Conservation (phyloP, 2,888 invertebrate species). For the Galerucella pusilla region DNA sequence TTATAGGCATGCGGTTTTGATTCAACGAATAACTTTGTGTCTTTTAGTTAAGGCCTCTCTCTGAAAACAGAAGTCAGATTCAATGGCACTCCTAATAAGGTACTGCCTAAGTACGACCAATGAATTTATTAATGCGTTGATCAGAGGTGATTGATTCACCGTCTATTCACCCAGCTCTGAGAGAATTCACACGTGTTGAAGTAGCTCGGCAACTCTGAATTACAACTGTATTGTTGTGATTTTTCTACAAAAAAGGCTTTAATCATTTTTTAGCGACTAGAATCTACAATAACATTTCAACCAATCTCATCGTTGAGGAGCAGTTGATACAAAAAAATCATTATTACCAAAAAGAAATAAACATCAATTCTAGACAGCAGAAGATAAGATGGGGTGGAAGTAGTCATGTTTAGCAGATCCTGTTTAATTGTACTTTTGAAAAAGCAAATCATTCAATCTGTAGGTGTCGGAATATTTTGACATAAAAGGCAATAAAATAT, state of each 20-base stretch:
- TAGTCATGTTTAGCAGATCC: no score
- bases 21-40: conserved; percentile 44
- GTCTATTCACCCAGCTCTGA: conserved; percentile 30
- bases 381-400: no score
- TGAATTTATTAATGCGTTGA: conserved; percentile 44
- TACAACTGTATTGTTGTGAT: conserved; percentile 21
- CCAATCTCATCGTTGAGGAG: no score
- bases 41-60: conserved; percentile 32
- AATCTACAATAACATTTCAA: no score
- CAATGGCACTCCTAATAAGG: conserved; percentile 50
- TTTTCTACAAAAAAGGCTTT: background rate
- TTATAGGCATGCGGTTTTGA: conserved; percentile 47
- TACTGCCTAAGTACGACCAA: conserved; percentile 45
- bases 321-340: background rate
- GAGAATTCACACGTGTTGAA: conserved; percentile 39
- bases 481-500: no score
- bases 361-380: no score
- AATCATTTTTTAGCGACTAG: background rate
- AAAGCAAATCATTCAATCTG: no score
- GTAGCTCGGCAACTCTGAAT: conserved; percentile 15
- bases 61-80: conserved; percentile 41
- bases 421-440: no score
- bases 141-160: conserved; percentile 39
- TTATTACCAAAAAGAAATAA: background rate
- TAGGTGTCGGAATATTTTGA: no score